Base-by-base conservation (phyloP, 2,888 invertebrate genomes). In the Drosophila eohydei region DNA sequence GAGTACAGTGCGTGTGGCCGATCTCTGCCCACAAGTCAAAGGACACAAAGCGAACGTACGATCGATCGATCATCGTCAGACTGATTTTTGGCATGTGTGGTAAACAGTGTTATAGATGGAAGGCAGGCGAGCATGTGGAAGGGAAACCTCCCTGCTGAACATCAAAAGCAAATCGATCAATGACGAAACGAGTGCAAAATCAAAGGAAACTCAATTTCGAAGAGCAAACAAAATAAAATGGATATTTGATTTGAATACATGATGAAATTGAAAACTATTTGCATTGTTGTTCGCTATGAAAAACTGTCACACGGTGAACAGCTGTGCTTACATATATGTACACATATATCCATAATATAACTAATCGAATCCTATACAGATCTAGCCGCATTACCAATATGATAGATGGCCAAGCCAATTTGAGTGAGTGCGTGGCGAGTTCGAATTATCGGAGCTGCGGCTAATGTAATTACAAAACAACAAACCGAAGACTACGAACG, bases 381-480 rank as follows among this genome's bases (percentile, higher is more conserved):
- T 72, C 68, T 28, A 14, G 30, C 46, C 43, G 50, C 46, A 77
- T 71, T 77, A 80, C 51, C 63, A 69, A 65, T 78, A 78, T 90
- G 84, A 85, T 85, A 85, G 84, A 85, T 85, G 89, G 74, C 54
- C 74, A 38, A 78, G 72, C 62, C 80, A 90, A 90, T 90, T 88
- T 90, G 89, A 90, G 71, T 78, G 89, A 89, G 84, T 89, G 90
- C 87, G 74, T 86, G 72, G 86, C 80, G 73, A 85, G 72, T 64
- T 67, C 46, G 66, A 80, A 86, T 90, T 83, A 84, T 90, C 84
- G 87, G 57, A 85, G 65, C 63, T 71, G 68, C 74, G 88, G 75
- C 88, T 88, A 90, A 91, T 88, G 91, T 91, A 91, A 92, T 92
- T 91, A 90, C 82, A 66, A 61, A 74, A 75, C 44, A 50, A 59